Base-by-base conservation (phyloP, 2,113 vertebrate genomes). In the Pteropus alecto region DNA sequence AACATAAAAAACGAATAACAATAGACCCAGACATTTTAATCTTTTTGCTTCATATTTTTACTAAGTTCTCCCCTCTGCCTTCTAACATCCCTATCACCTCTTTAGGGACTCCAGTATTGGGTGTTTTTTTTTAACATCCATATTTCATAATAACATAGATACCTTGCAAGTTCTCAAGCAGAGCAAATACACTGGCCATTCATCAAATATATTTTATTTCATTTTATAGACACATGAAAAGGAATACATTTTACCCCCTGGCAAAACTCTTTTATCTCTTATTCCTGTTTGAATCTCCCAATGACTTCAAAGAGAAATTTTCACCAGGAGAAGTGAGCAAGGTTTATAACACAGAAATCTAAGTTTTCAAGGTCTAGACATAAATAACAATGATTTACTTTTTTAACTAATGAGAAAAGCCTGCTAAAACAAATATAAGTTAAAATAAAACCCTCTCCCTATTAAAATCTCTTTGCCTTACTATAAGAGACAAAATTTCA, bases 181-280 rank as follows among this genome's bases (percentile, higher is more conserved):
- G 74, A 96, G 76, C 93, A 98, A 98, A 97, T 87, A 96, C 88
- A 79, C 79, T 76, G 4, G 24, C 38, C 94, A 96, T 93, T 97
- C 87, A 90, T 96, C 90, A 95, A 95, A 91, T 90, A 77, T 89
- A 87, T 74, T 95, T 98, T 97, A 94, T 92, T 96, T 97, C 43
- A 82, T 97, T 97, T 98, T 97, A 95, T 89, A 96, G 95, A 93
- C 93, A 95, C 79, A 98, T 97, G 92, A 98, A 98, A 98, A 96
- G 65, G 24, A 97, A 95, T 89, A 84, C 60, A 93, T 93, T 96
- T 97, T 95, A 74, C 92, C 95, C 93, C 74, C 18, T 48, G 93
- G 97, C 93, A 87, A 76, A 92, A 95, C 94, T 96, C 91, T 93
- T 95, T 90, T 95, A 93, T 94, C 92, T 96, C 54, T 67, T 86